phyloP scores from a whole-genome alignment of 2,113 vertebrate species.

The Myotis brandtii region DNA sequence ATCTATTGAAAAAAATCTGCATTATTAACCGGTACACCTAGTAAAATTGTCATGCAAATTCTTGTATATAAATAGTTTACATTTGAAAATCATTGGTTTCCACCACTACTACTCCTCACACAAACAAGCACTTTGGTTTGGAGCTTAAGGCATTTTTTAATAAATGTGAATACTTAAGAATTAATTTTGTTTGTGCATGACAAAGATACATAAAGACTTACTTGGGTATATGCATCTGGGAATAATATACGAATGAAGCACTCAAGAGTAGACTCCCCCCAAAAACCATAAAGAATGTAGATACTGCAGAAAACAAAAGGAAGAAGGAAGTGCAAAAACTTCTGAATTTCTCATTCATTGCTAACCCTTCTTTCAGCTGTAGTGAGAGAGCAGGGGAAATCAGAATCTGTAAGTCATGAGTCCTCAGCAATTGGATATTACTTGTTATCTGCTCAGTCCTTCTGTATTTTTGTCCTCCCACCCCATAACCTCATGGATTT shows the following conservation, averaged over 20 bases:
- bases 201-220: neutral
- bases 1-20: too few species aligned
- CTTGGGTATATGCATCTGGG: constrained; percentile 6
- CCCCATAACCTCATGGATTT: neutral
- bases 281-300: neutral
- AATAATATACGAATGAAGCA: constrained; percentile 11
- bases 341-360: constrained; percentile 27
- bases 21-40: too few species aligned
- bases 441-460: neutral
- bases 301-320: neutral
- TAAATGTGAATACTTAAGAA: constrained; percentile 21
- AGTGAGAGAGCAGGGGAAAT: neutral
- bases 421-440: neutral
- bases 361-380: neutral
- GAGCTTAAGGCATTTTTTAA: constrained; percentile 38
- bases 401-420: neutral
- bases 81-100: constrained; percentile 38
- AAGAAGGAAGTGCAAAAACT: neutral
- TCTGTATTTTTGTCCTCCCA: neutral
- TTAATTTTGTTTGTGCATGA: neutral
- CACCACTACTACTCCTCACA: neutral
- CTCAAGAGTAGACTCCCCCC: neutral
- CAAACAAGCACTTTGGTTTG: neutral
- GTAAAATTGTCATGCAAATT: neutral
- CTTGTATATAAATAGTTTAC: neutral